These are phyloP conservation scores for Rhyacophila brunnea DNA, from an alignment of 1,140 invertebrate species.

Conservation along the genomic window DNA sequence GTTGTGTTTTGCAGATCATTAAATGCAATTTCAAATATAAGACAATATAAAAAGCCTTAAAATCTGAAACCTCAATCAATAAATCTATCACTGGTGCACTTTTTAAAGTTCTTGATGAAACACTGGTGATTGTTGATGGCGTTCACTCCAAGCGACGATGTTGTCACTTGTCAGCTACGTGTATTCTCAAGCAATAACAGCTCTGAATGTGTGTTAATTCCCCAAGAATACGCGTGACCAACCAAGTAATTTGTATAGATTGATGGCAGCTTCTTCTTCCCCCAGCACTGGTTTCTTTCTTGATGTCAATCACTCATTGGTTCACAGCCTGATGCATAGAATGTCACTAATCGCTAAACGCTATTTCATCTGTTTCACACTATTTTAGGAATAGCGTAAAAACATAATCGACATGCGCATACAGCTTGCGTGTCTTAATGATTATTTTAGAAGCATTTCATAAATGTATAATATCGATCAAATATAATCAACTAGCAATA, in stretches of 20 bases:
- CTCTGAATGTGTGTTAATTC: slow-evolving; percentile 88
- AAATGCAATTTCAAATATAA: neutral
- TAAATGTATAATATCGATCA: too few species aligned
- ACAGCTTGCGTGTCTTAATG: too few species aligned
- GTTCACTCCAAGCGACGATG: slow-evolving; percentile 30
- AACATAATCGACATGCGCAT: too few species aligned
- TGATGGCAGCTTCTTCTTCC: neutral
- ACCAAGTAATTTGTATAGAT: slow-evolving; percentile 57
- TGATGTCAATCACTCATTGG: too few species aligned
- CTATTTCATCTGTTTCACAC: too few species aligned
- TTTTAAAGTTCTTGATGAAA: neutral
- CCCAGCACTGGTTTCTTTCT: neutral
- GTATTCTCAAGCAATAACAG: slow-evolving; percentile 99
- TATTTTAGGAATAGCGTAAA: too few species aligned
- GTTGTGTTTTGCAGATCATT: neutral
- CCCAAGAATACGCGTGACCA: slow-evolving; percentile 94
- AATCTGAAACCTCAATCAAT: slow-evolving; percentile 10
- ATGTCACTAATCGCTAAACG: too few species aligned
- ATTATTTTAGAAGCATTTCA: too few species aligned
- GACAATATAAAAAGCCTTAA: slow-evolving; percentile 5
- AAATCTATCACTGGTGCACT: neutral
- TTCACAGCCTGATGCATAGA: too few species aligned
- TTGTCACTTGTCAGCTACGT: slow-evolving; percentile 79
- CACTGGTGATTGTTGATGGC: neutral
- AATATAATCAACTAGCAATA: too few species aligned